These are phyloP conservation scores for Mus caroli DNA, from an alignment of 2,797 vertebrate genomes.

Conservation along the genomic window DNA sequence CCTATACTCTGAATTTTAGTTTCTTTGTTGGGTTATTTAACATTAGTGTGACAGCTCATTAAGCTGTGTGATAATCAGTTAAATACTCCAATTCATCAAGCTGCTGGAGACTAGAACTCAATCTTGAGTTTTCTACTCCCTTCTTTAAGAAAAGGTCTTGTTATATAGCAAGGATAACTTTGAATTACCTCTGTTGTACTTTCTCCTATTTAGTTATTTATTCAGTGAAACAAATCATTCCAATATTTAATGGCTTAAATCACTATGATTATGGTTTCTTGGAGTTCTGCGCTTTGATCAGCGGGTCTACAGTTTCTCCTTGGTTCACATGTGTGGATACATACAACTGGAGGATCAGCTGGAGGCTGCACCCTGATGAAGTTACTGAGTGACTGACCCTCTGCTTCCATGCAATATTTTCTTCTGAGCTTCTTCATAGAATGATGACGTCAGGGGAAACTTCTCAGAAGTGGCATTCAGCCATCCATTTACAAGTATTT, in stretches of 20 bases:
- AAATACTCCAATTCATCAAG: not conserved
- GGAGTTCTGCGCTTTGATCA: not conserved
- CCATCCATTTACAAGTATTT: not conserved
- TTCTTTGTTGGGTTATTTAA: not conserved
- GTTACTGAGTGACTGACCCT: not conserved
- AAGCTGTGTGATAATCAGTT: not conserved
- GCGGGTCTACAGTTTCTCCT: not conserved
- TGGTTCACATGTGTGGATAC: not conserved
- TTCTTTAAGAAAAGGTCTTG: not conserved
- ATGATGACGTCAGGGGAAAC: not conserved
- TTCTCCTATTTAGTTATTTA: not conserved
- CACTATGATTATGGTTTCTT: slow-evolving; percentile 13
- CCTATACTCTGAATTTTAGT: not conserved
- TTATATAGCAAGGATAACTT: not conserved
- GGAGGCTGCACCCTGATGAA: not conserved
- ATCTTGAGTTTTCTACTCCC: not conserved
- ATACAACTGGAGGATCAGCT: not conserved
- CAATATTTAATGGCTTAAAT: not conserved
- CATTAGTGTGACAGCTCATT: not conserved
- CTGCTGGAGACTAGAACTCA: not conserved
- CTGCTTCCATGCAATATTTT: not conserved
- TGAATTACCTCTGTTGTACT: not conserved
- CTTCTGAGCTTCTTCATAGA: slow-evolving; percentile 5
- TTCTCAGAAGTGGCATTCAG: slow-evolving; percentile 17
- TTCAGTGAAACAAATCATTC: not conserved